Conservation (phyloP, 1,140 invertebrate species). For the Rhopalosiphum padi region DNA sequence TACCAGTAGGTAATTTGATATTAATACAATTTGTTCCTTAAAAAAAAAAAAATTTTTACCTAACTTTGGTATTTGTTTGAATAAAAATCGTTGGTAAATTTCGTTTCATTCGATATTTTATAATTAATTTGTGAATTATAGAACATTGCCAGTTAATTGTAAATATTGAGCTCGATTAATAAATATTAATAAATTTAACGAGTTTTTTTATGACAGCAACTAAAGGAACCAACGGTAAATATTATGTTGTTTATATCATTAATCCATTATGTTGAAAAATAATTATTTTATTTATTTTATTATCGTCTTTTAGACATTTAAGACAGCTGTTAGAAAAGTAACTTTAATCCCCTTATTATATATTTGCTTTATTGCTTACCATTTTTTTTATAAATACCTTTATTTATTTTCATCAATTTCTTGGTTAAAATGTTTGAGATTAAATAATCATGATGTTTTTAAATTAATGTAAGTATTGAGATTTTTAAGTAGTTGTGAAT, state of each 20-base stretch:
- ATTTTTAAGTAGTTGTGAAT: background rate
- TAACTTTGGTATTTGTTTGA: background rate
- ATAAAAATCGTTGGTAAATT: background rate
- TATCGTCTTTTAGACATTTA: background rate
- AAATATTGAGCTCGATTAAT: background rate
- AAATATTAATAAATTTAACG: background rate
- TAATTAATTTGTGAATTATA: background rate
- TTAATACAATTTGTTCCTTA: background rate
- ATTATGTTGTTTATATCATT: background rate
- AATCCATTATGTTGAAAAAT: background rate
- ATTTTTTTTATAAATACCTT: background rate
- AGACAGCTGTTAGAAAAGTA: background rate
- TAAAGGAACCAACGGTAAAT: background rate
- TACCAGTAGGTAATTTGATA: background rate
- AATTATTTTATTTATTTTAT: background rate
- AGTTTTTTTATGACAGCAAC: background rate
- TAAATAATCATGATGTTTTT: background rate
- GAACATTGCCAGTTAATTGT: background rate
- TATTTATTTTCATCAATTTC: background rate
- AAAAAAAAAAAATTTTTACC: background rate
- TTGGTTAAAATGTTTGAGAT: background rate
- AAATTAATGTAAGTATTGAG: too few relatives aligned
- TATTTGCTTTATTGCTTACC: background rate
- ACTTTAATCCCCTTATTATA: background rate
- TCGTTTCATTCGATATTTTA: background rate